Evolutionary conservation across 1,140 invertebrate genomes (phyloP).

Genomic region (Acyrthosiphon pisum): DNA sequence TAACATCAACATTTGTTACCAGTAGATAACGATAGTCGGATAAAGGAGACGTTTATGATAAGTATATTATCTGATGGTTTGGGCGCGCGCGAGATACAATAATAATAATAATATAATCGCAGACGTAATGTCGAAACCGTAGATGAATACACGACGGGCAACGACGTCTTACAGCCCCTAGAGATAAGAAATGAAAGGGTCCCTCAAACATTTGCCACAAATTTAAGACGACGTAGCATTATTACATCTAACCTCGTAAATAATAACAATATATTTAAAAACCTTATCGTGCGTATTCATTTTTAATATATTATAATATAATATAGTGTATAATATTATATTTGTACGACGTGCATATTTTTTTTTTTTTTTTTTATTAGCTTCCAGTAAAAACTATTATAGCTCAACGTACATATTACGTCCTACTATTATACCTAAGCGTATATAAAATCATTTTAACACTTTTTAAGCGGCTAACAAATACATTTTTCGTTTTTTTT

Average conservation of each 20-base stretch:
- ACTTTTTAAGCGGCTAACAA: fast-evolving
- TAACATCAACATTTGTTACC: neutral
- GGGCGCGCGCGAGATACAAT: neutral
- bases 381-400: too few species aligned
- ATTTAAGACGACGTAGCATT: neutral
- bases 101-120: neutral
- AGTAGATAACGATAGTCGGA: neutral
- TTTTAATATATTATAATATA: too few species aligned
- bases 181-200: conserved; percentile 1
- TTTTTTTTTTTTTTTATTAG: too few species aligned
- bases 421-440: too few species aligned
- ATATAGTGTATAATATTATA: too few species aligned
- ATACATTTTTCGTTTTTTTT: neutral
- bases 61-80: neutral
- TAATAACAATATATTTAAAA: neutral
- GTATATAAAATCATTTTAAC: neutral
- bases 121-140: neutral
- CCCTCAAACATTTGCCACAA: neutral
- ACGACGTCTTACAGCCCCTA: neutral
- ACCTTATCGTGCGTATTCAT: neutral
- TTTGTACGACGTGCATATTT: too few species aligned
- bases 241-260: neutral
- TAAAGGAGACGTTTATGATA: conserved; percentile 1
- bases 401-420: too few species aligned
- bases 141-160: conserved; percentile 3